Conservation (phyloP, 2,113 vertebrate genomes). For the Odontophorus gujanensis region DNA sequence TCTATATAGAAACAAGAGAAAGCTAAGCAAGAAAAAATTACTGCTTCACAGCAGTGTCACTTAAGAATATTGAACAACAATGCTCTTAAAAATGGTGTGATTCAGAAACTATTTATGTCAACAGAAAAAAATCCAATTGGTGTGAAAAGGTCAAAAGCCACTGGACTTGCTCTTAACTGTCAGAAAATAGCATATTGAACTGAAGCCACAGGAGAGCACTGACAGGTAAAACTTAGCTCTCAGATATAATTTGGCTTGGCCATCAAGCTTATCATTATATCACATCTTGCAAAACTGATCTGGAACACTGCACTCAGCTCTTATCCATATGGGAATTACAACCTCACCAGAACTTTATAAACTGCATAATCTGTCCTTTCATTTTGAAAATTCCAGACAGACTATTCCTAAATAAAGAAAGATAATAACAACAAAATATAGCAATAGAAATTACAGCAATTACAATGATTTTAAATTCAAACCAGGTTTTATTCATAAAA, state of each 20-base stretch:
- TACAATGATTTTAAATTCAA: neutral
- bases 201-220: constrained; percentile 8
- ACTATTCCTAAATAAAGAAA: neutral
- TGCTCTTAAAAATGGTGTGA: neutral
- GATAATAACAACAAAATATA: neutral
- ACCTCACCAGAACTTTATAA: neutral
- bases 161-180: neutral
- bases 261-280: neutral
- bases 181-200: constrained; percentile 47
- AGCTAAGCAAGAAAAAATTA: neutral
- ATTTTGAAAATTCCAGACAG: neutral
- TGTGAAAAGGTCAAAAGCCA: constrained; percentile 44
- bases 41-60: neutral
- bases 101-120: neutral
- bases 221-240: neutral
- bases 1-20: neutral
- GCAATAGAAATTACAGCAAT: neutral
- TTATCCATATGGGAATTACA: neutral
- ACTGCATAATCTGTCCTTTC: neutral
- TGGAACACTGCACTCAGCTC: neutral
- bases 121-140: neutral
- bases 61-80: neutral
- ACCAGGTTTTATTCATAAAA: neutral
- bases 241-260: neutral
- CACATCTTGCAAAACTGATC: neutral